A percentile compares a stretch with the other conserved stretches of the same genome.
Conservation (phyloP, 2,113 vertebrate genomes). For the Lagopus leucura region DNA sequence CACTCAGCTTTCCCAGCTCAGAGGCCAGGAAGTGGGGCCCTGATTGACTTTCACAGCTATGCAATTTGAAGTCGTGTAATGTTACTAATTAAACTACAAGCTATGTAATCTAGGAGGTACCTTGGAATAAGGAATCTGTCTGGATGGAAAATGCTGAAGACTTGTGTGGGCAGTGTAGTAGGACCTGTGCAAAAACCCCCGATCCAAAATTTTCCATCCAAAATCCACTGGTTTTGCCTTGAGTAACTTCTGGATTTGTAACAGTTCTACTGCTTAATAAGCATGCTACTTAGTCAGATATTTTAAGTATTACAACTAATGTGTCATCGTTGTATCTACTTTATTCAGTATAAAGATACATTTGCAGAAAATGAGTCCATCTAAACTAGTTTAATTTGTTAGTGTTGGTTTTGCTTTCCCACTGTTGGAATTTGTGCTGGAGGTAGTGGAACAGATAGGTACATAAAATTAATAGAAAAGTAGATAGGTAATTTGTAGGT, state of each 20-base stretch:
- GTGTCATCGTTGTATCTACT: background rate
- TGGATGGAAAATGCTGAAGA: background rate
- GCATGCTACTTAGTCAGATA: background rate
- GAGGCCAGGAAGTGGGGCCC: background rate
- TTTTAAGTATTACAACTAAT: background rate
- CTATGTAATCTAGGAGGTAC: background rate
- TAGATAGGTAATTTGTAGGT: background rate
- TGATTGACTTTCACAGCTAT: background rate
- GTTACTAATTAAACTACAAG: background rate
- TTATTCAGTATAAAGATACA: no score
- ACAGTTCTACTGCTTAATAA: background rate
- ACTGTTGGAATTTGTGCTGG: background rate
- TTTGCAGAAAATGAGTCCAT: background rate
- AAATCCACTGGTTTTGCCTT: background rate
- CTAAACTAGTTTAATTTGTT: background rate
- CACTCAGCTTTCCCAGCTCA: background rate
- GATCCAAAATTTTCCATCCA: background rate
- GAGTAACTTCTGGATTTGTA: background rate
- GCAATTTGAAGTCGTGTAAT: background rate
- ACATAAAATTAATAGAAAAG: background rate
- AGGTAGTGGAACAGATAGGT: background rate
- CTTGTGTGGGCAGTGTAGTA: background rate
- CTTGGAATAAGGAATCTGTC: background rate
- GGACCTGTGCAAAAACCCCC: background rate
- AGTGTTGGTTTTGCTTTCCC: background rate